phyloP scores from a whole-genome alignment of 1,140 invertebrate genomes.

The Drosophila chauvacae region DNA sequence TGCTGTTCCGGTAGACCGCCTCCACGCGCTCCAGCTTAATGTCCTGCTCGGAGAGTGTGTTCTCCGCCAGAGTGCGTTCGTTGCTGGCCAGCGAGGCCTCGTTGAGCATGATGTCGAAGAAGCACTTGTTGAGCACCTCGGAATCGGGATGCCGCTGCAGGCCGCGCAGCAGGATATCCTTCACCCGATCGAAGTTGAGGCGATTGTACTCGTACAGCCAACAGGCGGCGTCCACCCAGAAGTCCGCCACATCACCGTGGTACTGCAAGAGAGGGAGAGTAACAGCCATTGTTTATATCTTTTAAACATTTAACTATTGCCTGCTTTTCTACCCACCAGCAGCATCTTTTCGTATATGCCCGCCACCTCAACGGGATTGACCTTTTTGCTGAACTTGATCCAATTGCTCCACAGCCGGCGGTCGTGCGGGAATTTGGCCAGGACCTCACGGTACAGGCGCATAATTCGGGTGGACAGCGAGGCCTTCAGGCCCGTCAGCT shows the following conservation, averaged over 20 bases:
- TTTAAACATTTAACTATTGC: not conserved
- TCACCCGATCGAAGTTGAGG: conserved; percentile 58
- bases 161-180: conserved; percentile 70
- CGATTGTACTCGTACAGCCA: conserved; percentile 75
- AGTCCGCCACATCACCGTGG: conserved; percentile 64
- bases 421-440: conserved; percentile 64
- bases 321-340: conserved; percentile 43
- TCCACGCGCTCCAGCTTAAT: conserved; percentile 69
- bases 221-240: conserved; percentile 69
- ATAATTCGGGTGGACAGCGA: conserved; percentile 65
- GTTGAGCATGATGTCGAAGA: conserved; percentile 70
- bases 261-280: conserved; percentile 41
- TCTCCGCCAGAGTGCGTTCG: conserved; percentile 47
- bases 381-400: conserved; percentile 75
- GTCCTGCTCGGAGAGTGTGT: conserved; percentile 66
- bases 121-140: conserved; percentile 62
- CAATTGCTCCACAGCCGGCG: conserved; percentile 67
- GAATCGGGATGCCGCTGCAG: conserved; percentile 71
- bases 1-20: conserved; percentile 69
- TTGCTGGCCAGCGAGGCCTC: conserved; percentile 55
- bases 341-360: conserved; percentile 82
- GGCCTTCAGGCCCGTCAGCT: conserved; percentile 56
- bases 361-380: conserved; percentile 63
- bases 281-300: not conserved
- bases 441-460: conserved; percentile 70